phyloP scores from a whole-genome alignment of 2,888 invertebrate species.

The Nomada lathburiana region DNA sequence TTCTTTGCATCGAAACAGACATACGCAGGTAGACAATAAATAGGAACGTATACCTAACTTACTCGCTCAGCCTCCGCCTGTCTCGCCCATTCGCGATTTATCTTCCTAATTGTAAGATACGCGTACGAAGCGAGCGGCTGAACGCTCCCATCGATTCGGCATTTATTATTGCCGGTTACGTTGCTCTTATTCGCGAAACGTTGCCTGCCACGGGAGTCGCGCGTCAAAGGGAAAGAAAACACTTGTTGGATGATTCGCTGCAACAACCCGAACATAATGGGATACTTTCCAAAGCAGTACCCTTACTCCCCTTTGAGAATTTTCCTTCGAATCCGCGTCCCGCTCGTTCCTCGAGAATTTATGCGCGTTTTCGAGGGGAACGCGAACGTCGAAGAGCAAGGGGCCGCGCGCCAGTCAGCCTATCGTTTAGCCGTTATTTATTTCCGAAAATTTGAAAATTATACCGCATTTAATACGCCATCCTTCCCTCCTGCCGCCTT shows the following conservation, averaged over 20 bases:
- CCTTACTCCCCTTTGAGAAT: constrained; percentile 56
- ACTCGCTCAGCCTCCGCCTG: too few relatives aligned
- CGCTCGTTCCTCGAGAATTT: constrained; percentile 73
- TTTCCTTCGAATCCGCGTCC: constrained; percentile 58
- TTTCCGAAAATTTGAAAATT: constrained; percentile 83
- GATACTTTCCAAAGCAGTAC: constrained; percentile 67
- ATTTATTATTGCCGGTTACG: too few relatives aligned
- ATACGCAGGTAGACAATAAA: too few relatives aligned
- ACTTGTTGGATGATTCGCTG: constrained; percentile 55
- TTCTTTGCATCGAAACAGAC: too few relatives aligned
- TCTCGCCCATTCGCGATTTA: too few relatives aligned
- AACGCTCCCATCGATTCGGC: too few relatives aligned
- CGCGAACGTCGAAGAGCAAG: constrained; percentile 52
- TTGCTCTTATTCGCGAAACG: too few relatives aligned
- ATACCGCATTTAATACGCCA: constrained; percentile 81
- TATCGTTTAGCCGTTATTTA: constrained; percentile 84
- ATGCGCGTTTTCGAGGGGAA: constrained; percentile 71
- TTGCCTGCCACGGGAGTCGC: background rate
- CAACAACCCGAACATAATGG: constrained; percentile 56
- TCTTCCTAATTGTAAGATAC: too few relatives aligned
- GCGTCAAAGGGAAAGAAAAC: constrained; percentile 30
- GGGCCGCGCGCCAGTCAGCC: constrained; percentile 73
- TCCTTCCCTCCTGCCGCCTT: constrained; percentile 27
- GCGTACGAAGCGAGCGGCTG: too few relatives aligned
- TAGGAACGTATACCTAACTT: too few relatives aligned